Evolutionary conservation across 92 coral and sea anemone genomes (phyloP), one percentile per base, ranked within the genome.

Genomic region (Virgularia gustaviana): DNA sequence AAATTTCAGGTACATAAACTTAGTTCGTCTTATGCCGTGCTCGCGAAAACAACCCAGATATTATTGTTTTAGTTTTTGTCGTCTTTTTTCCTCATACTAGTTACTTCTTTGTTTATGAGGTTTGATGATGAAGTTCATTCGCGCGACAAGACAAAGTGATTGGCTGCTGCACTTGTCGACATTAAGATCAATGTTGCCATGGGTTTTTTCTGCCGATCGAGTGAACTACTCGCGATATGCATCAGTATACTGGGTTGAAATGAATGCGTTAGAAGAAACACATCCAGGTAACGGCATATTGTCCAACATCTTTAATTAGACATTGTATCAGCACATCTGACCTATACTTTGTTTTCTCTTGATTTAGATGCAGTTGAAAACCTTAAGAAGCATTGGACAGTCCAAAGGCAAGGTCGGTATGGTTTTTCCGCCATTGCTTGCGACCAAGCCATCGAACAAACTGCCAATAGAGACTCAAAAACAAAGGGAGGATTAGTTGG

Each of bases 401-500:
- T 60, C 19, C 44, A 60, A 31, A 33, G 66, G 24, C 66, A 60
- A 60, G 27, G 19, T 0, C 16, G 45, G 19, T 60, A 60, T 60
- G 66, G 66, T 60, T 60, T 60, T 47, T 60, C 66, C 37, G 34
- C 45, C 44, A 60, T 60, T 30, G 43, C 66, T 60, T 60, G 66
- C 24, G 44, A 60, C 22, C 44, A 60, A 60, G 66, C 66, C 66
- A 60, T 60, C 9, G 44, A 60, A 15, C 66, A 60, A 29, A 60
- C 66, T 19, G 66, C 23, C 27, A 60, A 60, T 47, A 60, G 44
- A 60, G 45, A 60, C 13, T 60, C 66, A 42, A 60, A 60, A 32
- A 60, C 66, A 12, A 59, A 59, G 36, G 65, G 65, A 30, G 65
- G 65, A 59, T 59, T 59, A 44, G 36, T 59, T 33, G 42, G 65